phyloP scores from a whole-genome alignment of 2,797 vertebrate species.

The Danio kyathit region DNA sequence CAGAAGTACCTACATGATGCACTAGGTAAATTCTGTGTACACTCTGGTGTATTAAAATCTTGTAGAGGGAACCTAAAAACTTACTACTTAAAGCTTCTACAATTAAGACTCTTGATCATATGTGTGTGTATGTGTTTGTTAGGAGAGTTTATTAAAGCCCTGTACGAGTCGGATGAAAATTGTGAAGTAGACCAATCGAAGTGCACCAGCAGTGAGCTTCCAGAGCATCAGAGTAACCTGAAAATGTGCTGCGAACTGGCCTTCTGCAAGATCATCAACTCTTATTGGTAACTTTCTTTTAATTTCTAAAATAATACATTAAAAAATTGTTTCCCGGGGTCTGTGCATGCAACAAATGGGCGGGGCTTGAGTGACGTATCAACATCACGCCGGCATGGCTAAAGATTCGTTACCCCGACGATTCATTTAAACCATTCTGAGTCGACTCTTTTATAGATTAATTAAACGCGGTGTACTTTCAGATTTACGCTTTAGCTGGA shows the following conservation, averaged over 20 bases:
- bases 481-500: too few relatives aligned
- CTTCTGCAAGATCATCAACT: conserved; percentile 99
- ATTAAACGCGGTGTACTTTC: too few relatives aligned
- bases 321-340: too few relatives aligned
- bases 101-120: not conserved
- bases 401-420: too few relatives aligned
- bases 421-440: too few relatives aligned
- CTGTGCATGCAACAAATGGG: too few relatives aligned
- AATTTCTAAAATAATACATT: not conserved
- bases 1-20: conserved; percentile 96
- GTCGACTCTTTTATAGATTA: too few relatives aligned
- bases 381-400: too few relatives aligned
- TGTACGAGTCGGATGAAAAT: conserved; percentile 97
- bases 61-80: not conserved
- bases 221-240: conserved; percentile 93
- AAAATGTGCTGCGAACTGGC: conserved; percentile 98
- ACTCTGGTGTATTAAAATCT: not conserved
- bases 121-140: conserved; percentile 8
- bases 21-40: conserved; percentile 82
- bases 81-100: not conserved
- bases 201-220: conserved; percentile 83
- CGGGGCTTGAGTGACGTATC: too few relatives aligned
- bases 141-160: conserved; percentile 96
- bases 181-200: conserved; percentile 95
- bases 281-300: conserved; percentile 85